Conservation (phyloP, 2,113 vertebrate genomes). For the Channa maculata region DNA sequence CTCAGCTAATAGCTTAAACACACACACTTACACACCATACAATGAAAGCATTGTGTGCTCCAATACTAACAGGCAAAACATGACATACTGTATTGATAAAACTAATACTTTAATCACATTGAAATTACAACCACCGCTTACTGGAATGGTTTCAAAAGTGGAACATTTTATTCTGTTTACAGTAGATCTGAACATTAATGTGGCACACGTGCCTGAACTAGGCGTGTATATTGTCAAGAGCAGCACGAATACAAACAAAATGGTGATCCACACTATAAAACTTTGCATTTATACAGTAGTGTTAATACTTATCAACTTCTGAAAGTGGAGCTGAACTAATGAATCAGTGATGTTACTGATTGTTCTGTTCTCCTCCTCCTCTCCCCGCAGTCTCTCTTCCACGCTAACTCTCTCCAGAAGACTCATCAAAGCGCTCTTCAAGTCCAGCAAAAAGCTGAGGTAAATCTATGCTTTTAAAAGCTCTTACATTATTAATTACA, state of each 20-base stretch:
- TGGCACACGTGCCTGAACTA: neutral
- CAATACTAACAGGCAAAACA: neutral
- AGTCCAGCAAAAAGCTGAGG: slow-evolving; percentile 97
- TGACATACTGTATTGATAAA: neutral
- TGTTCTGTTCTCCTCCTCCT: neutral
- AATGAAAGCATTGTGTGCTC: neutral
- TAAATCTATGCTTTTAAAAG: slow-evolving; percentile 18
- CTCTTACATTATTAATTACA: neutral
- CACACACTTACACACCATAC: slow-evolving; percentile 7
- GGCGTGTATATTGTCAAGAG: neutral
- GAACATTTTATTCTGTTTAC: neutral
- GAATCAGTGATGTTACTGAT: slow-evolving; percentile 13
- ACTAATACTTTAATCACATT: neutral
- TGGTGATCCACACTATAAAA: too few relatives aligned
- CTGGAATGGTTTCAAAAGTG: neutral
- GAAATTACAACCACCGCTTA: neutral
- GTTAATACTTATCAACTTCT: neutral
- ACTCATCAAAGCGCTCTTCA: slow-evolving; percentile 98
- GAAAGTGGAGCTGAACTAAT: neutral
- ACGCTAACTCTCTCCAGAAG: slow-evolving; percentile 98
- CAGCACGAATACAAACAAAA: too few relatives aligned
- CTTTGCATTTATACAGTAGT: too few relatives aligned
- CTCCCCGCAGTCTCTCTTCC: slow-evolving; percentile 92
- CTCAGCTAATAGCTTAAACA: slow-evolving; percentile 6
- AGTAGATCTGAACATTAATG: neutral